phyloP scores from a whole-genome alignment of 2,888 invertebrate species.

The Agriopis aurantiaria region DNA sequence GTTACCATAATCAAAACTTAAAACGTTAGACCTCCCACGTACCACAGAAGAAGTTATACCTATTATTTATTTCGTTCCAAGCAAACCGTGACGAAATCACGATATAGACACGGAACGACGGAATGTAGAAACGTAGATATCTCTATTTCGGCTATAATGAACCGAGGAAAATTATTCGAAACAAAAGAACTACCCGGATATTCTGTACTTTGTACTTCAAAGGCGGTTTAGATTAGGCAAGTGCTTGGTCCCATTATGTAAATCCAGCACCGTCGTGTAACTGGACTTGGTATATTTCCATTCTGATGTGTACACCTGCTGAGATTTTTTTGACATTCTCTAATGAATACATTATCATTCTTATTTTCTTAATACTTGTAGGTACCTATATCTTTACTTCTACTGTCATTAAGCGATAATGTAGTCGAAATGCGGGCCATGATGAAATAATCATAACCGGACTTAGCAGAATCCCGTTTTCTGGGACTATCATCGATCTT shows the following conservation, averaged over 20 bases:
- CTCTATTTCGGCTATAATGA: slow-evolving; percentile 42
- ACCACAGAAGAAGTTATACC: slow-evolving; percentile 28
- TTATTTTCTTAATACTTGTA: slow-evolving; percentile 9
- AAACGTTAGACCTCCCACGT: slow-evolving; percentile 46
- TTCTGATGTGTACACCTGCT: slow-evolving; percentile 27
- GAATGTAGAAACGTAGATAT: slow-evolving; percentile 31
- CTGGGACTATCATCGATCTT: slow-evolving; percentile 8
- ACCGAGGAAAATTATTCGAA: slow-evolving; percentile 39
- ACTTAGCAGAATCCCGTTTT: slow-evolving; percentile 13
- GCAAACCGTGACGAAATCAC: slow-evolving; percentile 40
- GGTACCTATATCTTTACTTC: not conserved
- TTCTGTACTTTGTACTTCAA: slow-evolving; percentile 30
- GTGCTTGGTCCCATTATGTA: slow-evolving; percentile 28
- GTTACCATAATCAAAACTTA: slow-evolving; percentile 34
- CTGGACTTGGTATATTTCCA: slow-evolving; percentile 28
- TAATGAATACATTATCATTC: slow-evolving; percentile 20
- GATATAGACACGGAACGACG: slow-evolving; percentile 34
- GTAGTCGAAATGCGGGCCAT: not conserved
- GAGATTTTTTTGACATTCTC: slow-evolving; percentile 22
- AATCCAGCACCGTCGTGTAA: slow-evolving; percentile 21
- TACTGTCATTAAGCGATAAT: slow-evolving; percentile 12
- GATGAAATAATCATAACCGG: slow-evolving; percentile 14
- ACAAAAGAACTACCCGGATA: slow-evolving; percentile 39
- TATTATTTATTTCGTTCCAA: slow-evolving; percentile 43
- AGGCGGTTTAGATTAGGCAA: slow-evolving; percentile 35